Evolutionary conservation across 1,140 invertebrate species (phyloP).

Genomic region (Leptoteleia sp.): DNA sequence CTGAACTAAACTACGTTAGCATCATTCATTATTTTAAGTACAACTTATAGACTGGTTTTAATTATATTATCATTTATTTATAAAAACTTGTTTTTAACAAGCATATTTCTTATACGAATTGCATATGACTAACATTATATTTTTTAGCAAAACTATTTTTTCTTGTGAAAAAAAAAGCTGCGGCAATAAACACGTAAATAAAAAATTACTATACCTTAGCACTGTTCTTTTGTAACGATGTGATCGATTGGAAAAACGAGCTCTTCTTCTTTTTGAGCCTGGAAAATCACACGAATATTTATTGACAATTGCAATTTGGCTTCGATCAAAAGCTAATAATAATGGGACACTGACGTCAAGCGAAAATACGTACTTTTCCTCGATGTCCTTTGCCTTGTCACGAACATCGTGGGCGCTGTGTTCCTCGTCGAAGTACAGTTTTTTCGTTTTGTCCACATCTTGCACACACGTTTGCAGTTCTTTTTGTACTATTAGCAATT

Average conservation of each 20-base stretch:
- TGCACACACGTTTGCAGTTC: slow-evolving; percentile 92
- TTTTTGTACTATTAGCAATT: slow-evolving; percentile 92
- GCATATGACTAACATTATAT: too few species aligned
- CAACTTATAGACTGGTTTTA: too few species aligned
- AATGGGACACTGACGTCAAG: slow-evolving; percentile 7
- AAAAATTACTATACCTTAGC: slow-evolving; percentile 89
- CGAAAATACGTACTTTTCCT: slow-evolving; percentile 91
- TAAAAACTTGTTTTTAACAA: too few species aligned
- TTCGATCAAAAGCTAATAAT: slow-evolving; percentile 10
- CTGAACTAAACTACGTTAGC: too few species aligned
- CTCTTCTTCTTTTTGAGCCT: slow-evolving; percentile 98
- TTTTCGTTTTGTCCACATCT: slow-evolving; percentile 97
- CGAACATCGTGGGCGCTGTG: slow-evolving; percentile 96
- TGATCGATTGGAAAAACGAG: slow-evolving; percentile 97
- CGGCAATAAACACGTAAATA: too few species aligned
- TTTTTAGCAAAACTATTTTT: too few species aligned
- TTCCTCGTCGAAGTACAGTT: slow-evolving; percentile 97
- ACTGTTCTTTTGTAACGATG: slow-evolving; percentile 96
- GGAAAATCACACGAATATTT: slow-evolving; percentile 66
- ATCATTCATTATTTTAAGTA: too few species aligned
- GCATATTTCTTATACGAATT: too few species aligned
- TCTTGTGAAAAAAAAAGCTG: too few species aligned
- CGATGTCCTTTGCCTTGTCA: slow-evolving; percentile 96
- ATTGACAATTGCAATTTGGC: not conserved
- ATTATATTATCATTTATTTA: too few species aligned